These are phyloP conservation scores for Chrosomus eos DNA, from an alignment of 2,797 vertebrate species.

Conservation along the genomic window DNA sequence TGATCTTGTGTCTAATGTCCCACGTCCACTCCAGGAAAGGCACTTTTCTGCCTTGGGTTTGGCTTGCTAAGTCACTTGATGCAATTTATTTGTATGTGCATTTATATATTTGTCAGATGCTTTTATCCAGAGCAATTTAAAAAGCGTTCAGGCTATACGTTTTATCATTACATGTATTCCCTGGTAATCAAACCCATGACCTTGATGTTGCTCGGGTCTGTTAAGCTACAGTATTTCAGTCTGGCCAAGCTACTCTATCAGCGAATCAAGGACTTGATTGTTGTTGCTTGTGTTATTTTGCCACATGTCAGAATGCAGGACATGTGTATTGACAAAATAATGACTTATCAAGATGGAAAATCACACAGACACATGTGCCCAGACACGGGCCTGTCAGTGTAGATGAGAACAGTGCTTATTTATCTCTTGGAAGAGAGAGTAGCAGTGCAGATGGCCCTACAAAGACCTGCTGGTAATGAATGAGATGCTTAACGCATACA, in stretches of 20 bases:
- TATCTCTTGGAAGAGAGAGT: conserved; percentile 40
- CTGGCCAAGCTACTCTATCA: background rate
- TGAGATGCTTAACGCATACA: conserved; percentile 27
- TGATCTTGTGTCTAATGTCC: conserved; percentile 48
- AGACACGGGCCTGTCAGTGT: conserved; percentile 26
- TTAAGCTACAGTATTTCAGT: background rate
- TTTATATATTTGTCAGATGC: background rate
- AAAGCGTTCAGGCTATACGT: background rate
- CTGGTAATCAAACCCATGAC: background rate
- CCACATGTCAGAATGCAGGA: conserved; percentile 32
- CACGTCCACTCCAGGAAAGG: conserved; percentile 34
- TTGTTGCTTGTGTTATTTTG: conserved; percentile 38
- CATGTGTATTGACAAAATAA: conserved; percentile 46
- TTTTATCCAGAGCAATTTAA: background rate
- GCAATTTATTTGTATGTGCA: conserved; percentile 5
- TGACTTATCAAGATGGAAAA: conserved; percentile 31
- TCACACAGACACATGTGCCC: conserved; percentile 17
- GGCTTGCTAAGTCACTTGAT: conserved; percentile 17
- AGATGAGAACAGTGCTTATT: conserved; percentile 45
- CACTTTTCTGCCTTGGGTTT: conserved; percentile 7
- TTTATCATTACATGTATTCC: conserved; percentile 6
- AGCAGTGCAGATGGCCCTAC: conserved; percentile 46
- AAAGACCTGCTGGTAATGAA: conserved; percentile 44
- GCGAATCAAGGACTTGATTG: background rate
- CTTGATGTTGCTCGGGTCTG: background rate